Evolutionary conservation across 2,113 vertebrate species (phyloP).

Genomic region (Hippocampus barbouri): DNA sequence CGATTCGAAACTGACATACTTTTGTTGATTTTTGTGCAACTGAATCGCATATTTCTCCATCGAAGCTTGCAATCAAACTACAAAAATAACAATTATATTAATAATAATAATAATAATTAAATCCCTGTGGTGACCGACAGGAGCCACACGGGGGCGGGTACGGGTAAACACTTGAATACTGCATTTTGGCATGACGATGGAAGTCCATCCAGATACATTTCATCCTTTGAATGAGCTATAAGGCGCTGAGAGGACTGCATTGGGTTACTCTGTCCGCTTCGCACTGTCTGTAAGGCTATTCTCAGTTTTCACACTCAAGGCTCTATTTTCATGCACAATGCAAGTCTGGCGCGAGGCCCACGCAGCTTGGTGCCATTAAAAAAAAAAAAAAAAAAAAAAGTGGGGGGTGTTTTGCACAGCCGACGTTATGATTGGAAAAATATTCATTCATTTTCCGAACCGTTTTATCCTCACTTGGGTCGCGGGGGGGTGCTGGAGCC

Average conservation of each 20-base stretch:
- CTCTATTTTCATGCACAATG: too few species aligned
- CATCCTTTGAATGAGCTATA: slow-evolving; percentile 50
- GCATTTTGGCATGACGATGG: slow-evolving; percentile 64
- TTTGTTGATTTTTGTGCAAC: slow-evolving; percentile 22
- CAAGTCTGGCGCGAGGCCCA: too few species aligned
- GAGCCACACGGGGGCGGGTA: slow-evolving; percentile 19
- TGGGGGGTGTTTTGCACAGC: too few species aligned
- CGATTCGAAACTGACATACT: slow-evolving; percentile 10
- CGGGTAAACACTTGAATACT: slow-evolving; percentile 56
- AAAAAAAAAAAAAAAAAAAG: too few species aligned
- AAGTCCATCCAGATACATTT: slow-evolving; percentile 51
- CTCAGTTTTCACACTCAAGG: slow-evolving; percentile 40
- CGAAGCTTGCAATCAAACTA: slow-evolving; percentile 15
- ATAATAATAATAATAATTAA: neutral
- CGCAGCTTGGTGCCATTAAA: too few species aligned
- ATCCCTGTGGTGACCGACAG: slow-evolving; percentile 13
- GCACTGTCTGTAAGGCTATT: slow-evolving; percentile 58
- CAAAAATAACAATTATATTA: too few species aligned
- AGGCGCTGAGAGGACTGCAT: slow-evolving; percentile 67
- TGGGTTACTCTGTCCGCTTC: slow-evolving; percentile 32
- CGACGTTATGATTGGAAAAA: too few species aligned
- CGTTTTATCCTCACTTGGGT: too few species aligned
- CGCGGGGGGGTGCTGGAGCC: too few species aligned
- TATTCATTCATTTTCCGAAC: too few species aligned
- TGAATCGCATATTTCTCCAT: slow-evolving; percentile 8